A percentile compares a stretch with the other conserved stretches of the same genome.
These are phyloP conservation scores for Mormyrops attenuatus DNA, from an alignment of 2,797 vertebrate species.

Conservation along the genomic window DNA sequence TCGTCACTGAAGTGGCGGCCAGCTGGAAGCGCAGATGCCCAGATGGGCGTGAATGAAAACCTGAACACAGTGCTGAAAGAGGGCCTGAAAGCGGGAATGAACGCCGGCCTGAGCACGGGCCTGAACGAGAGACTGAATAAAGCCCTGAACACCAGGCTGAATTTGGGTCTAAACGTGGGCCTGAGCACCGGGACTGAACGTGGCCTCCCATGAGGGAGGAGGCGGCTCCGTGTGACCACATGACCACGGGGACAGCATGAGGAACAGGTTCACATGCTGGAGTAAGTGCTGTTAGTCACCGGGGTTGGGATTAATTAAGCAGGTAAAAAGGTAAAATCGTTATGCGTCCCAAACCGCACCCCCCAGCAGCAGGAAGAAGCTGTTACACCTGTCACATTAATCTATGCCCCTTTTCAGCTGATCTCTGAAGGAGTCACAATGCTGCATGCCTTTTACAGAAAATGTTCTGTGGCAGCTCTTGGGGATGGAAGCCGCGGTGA, in stretches of 20 bases:
- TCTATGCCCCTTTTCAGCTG: neutral
- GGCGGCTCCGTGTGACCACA: neutral
- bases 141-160: neutral
- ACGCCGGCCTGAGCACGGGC: neutral
- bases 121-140: neutral
- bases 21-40: neutral
- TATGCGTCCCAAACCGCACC: conserved; percentile 17
- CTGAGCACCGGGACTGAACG: neutral
- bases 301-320: conserved; percentile 28
- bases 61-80: neutral
- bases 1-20: neutral
- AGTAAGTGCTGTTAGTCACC: conserved; percentile 33
- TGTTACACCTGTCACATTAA: conserved; percentile 5
- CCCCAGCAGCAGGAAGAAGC: conserved; percentile 5
- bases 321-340: conserved; percentile 26
- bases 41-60: neutral
- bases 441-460: conserved; percentile 52
- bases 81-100: neutral
- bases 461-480: conserved; percentile 61
- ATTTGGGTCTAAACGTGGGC: neutral
- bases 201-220: neutral
- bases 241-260: neutral
- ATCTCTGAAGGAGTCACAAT: conserved; percentile 45
- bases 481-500: conserved; percentile 58
- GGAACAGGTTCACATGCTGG: conserved; percentile 40